Percentiles rank a stretch among this genome's conserved stretches.
Evolutionary conservation across 2,113 vertebrate species (phyloP).

Genomic region (Phrynosoma platyrhinos): DNA sequence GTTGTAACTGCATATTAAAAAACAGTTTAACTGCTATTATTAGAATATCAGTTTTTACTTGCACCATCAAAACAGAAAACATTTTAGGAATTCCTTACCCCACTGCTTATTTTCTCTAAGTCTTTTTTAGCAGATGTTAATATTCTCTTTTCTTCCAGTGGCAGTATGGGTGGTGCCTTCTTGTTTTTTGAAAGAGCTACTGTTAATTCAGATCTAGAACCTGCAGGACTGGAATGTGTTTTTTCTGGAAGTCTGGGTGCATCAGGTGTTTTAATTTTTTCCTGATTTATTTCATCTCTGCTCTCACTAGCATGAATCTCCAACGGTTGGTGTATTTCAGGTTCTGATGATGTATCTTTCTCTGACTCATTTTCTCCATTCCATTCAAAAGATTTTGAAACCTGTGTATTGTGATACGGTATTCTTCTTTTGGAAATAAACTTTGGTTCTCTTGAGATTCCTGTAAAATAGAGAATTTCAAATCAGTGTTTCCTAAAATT

Average conservation of each 20-base stretch:
- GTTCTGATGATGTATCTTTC: slow-evolving; percentile 45
- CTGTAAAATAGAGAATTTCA: slow-evolving; percentile 67
- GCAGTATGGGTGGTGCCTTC: slow-evolving; percentile 24
- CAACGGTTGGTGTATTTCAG: slow-evolving; percentile 28
- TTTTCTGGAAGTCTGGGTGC: slow-evolving; percentile 64
- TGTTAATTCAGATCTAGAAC: slow-evolving; percentile 61
- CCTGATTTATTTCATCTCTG: slow-evolving; percentile 57
- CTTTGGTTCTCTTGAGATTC: slow-evolving; percentile 84
- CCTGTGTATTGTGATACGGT: slow-evolving; percentile 77
- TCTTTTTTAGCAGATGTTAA: slow-evolving; percentile 47
- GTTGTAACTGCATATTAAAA: neutral
- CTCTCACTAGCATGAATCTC: slow-evolving; percentile 51
- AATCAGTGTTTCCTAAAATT: neutral
- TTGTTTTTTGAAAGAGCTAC: slow-evolving; percentile 55
- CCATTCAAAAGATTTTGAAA: slow-evolving; percentile 84
- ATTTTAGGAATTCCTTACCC: slow-evolving; percentile 67
- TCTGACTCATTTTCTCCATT: slow-evolving; percentile 62
- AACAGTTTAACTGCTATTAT: neutral
- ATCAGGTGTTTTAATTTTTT: slow-evolving; percentile 62
- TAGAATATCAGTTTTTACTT: neutral
- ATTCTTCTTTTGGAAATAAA: slow-evolving; percentile 87
- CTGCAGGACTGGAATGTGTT: slow-evolving; percentile 53
- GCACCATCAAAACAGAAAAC: neutral
- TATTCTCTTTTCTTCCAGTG: slow-evolving; percentile 42
- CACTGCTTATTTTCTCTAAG: slow-evolving; percentile 58